Conservation (phyloP, 53 echinoderm and acorn worm genomes). For the Echinarachnius parma region DNA sequence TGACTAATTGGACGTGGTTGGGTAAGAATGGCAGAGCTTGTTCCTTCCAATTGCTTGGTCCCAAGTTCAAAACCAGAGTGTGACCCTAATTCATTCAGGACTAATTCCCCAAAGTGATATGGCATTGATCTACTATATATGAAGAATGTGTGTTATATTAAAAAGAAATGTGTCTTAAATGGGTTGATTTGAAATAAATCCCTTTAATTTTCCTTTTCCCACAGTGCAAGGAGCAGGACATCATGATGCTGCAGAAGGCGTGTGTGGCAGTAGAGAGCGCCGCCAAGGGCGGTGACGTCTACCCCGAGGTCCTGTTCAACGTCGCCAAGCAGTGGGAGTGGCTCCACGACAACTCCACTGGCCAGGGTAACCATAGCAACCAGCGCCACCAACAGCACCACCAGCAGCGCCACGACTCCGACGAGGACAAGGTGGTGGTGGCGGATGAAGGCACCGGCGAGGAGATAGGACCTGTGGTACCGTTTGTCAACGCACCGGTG, state of each 20-base stretch:
- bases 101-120: no score
- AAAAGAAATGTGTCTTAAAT: no score
- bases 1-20: no score
- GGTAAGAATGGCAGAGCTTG: no score
- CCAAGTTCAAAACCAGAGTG: no score
- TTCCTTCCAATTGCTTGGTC: no score
- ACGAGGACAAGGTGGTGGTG: conserved; percentile 28
- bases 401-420: conserved; percentile 33
- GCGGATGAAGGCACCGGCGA: conserved; percentile 25
- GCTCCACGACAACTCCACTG: conserved; percentile 71
- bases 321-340: conserved; percentile 98
- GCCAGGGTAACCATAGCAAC: conserved; percentile 49
- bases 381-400: conserved; percentile 35
- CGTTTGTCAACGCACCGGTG: conserved; percentile 59
- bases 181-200: no score
- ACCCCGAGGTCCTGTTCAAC: conserved; percentile 95
- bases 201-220: no score
- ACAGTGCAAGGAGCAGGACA: conserved; percentile 98
- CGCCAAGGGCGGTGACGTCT: conserved; percentile 93
- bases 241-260: conserved; percentile 90
- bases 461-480: conserved; percentile 61
- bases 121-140: no score
- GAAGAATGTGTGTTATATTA: no score
- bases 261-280: conserved; percentile 95
- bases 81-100: no score